A percentile compares a stretch with the other conserved stretches of the same genome.
These are phyloP conservation scores for Listrodromus nycthemerus DNA, from an alignment of 2,888 invertebrate species.

Conservation along the genomic window DNA sequence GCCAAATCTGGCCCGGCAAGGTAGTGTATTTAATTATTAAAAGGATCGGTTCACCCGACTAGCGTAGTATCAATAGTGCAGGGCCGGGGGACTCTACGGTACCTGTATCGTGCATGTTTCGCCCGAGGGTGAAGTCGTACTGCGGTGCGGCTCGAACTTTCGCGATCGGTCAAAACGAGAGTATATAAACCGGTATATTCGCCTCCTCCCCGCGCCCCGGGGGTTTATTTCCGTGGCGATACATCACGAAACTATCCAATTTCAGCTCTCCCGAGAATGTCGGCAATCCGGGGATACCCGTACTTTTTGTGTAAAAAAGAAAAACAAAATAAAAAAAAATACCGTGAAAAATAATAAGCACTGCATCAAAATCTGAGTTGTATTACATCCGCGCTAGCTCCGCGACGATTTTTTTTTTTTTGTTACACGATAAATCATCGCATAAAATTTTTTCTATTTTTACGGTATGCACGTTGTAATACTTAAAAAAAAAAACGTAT, in stretches of 20 bases:
- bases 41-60: too few species aligned
- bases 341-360: slow-evolving; percentile 35
- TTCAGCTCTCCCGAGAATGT: slow-evolving; percentile 48
- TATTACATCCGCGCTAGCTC: not conserved
- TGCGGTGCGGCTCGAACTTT: slow-evolving; percentile 53
- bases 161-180: slow-evolving; percentile 64
- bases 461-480: too few species aligned
- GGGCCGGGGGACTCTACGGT: slow-evolving; percentile 7
- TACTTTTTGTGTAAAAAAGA: slow-evolving; percentile 33
- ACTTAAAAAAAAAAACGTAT: too few species aligned
- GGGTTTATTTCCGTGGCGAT: slow-evolving; percentile 68
- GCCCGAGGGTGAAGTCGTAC: slow-evolving; percentile 31
- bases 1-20: not conserved
- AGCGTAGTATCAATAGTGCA: too few species aligned
- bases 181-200: slow-evolving; percentile 52
- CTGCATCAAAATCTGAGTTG: slow-evolving; percentile 9
- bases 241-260: slow-evolving; percentile 70
- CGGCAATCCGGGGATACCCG: slow-evolving; percentile 10
- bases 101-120: slow-evolving; percentile 24
- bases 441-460: too few species aligned
- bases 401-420: not conserved
- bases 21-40: not conserved
- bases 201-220: slow-evolving; percentile 50
- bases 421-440: not conserved
- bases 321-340: slow-evolving; percentile 37